Evolutionary conservation across 2,888 invertebrate genomes (phyloP).

Genomic region (Andrena fulva): DNA sequence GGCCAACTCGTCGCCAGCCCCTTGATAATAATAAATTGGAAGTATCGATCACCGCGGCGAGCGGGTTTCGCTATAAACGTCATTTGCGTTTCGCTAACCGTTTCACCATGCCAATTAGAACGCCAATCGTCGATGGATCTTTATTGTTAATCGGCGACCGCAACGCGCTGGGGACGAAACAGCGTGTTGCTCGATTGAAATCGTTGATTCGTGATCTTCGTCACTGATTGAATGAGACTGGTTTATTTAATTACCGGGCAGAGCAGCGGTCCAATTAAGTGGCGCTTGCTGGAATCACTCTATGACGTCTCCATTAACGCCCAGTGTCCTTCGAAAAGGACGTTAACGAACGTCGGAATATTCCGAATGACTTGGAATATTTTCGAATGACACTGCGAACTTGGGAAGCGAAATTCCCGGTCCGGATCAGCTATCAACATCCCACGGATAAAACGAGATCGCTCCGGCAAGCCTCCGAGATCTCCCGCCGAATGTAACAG

Average conservation of each 20-base stretch:
- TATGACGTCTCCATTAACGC: too few species aligned
- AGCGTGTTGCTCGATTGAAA: not conserved
- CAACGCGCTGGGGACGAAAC: conserved; percentile 1
- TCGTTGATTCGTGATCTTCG: not conserved
- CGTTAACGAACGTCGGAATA: too few species aligned
- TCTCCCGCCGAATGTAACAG: not conserved
- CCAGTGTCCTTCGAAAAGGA: too few species aligned
- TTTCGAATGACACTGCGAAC: too few species aligned
- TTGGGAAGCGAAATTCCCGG: not conserved
- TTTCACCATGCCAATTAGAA: conserved; percentile 55
- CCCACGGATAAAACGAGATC: too few species aligned
- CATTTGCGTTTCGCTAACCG: conserved; percentile 45
- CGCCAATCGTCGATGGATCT: conserved; percentile 29
- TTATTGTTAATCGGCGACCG: conserved; percentile 30
- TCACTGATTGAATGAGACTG: conserved; percentile 16
- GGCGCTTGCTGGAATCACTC: too few species aligned
- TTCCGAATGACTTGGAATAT: too few species aligned
- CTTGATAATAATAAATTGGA: conserved; percentile 64
- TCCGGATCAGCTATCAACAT: not conserved
- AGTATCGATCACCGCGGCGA: conserved; percentile 40
- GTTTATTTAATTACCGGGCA: not conserved
- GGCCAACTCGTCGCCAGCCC: conserved; percentile 25
- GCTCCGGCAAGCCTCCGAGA: not conserved
- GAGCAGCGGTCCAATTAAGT: too few species aligned
- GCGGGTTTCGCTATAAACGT: conserved; percentile 12